A percentile compares a stretch with the other conserved stretches of the same genome.
phyloP scores from a whole-genome alignment of 2,888 invertebrate genomes.

The Plagiodera versicolora region DNA sequence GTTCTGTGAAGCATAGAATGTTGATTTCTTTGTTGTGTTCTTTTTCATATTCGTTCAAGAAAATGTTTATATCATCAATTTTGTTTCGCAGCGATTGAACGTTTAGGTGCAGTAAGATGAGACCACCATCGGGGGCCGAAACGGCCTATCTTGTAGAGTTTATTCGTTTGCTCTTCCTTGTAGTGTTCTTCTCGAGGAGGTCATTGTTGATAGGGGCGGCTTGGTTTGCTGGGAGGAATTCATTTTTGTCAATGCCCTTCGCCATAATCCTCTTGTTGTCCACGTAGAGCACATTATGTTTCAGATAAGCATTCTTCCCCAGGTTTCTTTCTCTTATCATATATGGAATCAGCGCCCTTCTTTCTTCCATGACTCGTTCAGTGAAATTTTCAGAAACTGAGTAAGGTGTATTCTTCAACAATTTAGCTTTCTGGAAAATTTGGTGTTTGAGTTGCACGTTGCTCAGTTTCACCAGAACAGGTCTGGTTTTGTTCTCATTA shows the following conservation, averaged over 20 bases:
- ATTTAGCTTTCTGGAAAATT: slow-evolving; percentile 5
- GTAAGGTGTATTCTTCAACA: slow-evolving; percentile 1
- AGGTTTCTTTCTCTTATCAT: slow-evolving; percentile 4
- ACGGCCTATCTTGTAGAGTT: neutral
- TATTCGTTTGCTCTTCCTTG: slow-evolving; percentile 7
- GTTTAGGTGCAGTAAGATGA: slow-evolving; percentile 2
- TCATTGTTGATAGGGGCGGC: no score
- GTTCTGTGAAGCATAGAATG: neutral
- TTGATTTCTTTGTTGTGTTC: slow-evolving; percentile 6
- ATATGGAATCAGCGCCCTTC: slow-evolving; percentile 1
- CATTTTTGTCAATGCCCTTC: neutral
- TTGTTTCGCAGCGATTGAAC: neutral
- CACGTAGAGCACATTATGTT: slow-evolving; percentile 5
- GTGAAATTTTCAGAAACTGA: slow-evolving; percentile 8
- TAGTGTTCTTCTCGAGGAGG: neutral
- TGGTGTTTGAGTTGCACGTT: slow-evolving; percentile 8
- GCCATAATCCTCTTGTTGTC: slow-evolving; percentile 6
- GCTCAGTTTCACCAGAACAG: slow-evolving; percentile 10
- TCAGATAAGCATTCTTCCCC: slow-evolving; percentile 3
- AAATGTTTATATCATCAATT: slow-evolving; percentile 8
- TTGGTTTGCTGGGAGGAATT: neutral
- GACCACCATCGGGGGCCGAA: neutral
- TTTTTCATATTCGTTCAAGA: slow-evolving; percentile 3
- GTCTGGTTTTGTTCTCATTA: slow-evolving; percentile 11
- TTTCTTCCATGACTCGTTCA: slow-evolving; percentile 10